Conservation (phyloP, 2,113 vertebrate species). For the Girardinichthys multiradiatus region DNA sequence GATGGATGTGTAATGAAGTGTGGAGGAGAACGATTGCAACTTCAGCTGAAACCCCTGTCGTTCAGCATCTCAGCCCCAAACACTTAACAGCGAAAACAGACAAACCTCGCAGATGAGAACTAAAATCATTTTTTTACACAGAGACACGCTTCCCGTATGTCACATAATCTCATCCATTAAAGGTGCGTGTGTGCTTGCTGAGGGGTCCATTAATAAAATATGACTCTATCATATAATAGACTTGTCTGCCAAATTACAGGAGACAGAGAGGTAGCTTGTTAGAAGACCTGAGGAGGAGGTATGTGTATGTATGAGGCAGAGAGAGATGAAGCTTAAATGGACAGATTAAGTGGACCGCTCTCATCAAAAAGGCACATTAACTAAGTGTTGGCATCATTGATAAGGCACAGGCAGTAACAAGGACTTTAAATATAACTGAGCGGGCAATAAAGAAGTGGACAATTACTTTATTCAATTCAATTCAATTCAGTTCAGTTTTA, state of each 20-base stretch:
- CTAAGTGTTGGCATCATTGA: constrained; percentile 75
- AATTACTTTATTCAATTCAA: constrained; percentile 46
- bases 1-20: constrained; percentile 67
- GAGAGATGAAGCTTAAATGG: constrained; percentile 62
- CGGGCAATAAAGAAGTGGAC: constrained; percentile 47
- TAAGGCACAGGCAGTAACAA: constrained; percentile 69
- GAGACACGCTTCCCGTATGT: constrained; percentile 58
- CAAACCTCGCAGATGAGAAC: constrained; percentile 49
- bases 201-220: constrained; percentile 81
- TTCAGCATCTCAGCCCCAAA: constrained; percentile 53
- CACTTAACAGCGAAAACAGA: constrained; percentile 48
- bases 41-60: constrained; percentile 58
- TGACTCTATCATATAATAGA: constrained; percentile 81
- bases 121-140: constrained; percentile 66
- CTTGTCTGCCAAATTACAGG: constrained; percentile 78
- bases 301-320: constrained; percentile 26
- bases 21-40: constrained; percentile 56
- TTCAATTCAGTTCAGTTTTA: no score
- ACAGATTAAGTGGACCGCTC: constrained; percentile 74
- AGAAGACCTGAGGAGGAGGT: constrained; percentile 67
- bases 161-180: constrained; percentile 74
- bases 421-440: constrained; percentile 60
- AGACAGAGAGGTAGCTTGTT: constrained; percentile 80
- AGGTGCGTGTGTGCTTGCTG: constrained; percentile 71
- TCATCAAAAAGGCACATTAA: constrained; percentile 76